phyloP scores from a whole-genome alignment of 2,888 invertebrate genomes.

The Spisula solida region DNA sequence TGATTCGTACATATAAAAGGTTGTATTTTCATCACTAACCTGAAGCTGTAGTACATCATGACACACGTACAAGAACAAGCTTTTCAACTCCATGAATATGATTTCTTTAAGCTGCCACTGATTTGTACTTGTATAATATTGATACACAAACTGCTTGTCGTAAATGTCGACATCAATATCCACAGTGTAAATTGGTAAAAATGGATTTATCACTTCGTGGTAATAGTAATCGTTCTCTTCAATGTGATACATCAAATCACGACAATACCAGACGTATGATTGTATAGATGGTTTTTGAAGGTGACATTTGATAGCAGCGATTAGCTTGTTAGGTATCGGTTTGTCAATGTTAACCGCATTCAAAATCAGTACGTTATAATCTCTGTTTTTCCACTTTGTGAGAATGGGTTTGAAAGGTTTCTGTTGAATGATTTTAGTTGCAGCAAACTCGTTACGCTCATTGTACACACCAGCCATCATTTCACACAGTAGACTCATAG shows the following conservation, averaged over 20 bases:
- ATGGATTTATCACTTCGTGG: slow-evolving; percentile 34
- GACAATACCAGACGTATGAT: slow-evolving; percentile 28
- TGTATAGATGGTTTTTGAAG: slow-evolving; percentile 19
- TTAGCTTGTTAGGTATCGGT: slow-evolving; percentile 16
- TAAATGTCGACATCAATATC: slow-evolving; percentile 34
- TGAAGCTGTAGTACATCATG: slow-evolving; percentile 15
- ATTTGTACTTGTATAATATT: slow-evolving; percentile 17
- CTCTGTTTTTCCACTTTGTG: slow-evolving; percentile 36
- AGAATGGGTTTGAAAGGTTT: slow-evolving; percentile 44
- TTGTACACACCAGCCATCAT: slow-evolving; percentile 36
- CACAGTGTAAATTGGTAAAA: slow-evolving; percentile 40
- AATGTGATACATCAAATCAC: slow-evolving; percentile 24
- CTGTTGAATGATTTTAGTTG: slow-evolving; percentile 24
- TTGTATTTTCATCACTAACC: neutral
- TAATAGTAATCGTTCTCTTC: slow-evolving; percentile 27
- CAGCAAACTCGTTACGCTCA: slow-evolving; percentile 28
- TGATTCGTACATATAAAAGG: slow-evolving; percentile 39
- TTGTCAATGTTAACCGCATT: slow-evolving; percentile 37
- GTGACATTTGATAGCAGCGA: neutral
- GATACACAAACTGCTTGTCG: slow-evolving; percentile 28
- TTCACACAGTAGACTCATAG: slow-evolving; percentile 30
- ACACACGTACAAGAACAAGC: neutral
- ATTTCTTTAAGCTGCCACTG: slow-evolving; percentile 30
- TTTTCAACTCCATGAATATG: slow-evolving; percentile 1
- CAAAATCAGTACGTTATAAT: slow-evolving; percentile 19